A percentile compares a stretch with the other conserved stretches of the same genome.
phyloP scores from a whole-genome alignment of 2,113 vertebrate genomes.

The Ploceus nigricollis region DNA sequence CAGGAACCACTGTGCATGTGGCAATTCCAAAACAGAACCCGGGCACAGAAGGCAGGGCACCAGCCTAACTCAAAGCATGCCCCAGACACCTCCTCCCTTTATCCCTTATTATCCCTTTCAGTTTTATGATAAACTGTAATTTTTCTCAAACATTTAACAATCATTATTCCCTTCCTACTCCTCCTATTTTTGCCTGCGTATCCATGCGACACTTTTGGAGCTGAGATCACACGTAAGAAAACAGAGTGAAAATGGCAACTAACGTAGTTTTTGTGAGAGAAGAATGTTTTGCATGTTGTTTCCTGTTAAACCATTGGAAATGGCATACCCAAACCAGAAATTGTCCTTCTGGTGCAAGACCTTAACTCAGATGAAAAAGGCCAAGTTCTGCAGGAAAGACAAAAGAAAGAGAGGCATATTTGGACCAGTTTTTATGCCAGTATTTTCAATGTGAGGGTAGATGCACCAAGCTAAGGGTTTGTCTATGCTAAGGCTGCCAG shows the following conservation, averaged over 20 bases:
- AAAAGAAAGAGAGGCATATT: neutral
- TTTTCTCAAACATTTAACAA: neutral
- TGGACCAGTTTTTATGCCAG: neutral
- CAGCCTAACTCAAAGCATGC: neutral
- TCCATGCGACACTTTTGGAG: accelerated
- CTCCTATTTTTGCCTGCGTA: neutral
- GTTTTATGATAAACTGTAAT: neutral
- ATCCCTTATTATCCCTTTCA: neutral
- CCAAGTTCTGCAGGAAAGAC: neutral
- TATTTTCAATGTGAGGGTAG: neutral
- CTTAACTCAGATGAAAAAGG: neutral
- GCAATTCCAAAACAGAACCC: neutral
- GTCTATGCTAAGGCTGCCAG: neutral
- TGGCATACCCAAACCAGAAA: neutral
- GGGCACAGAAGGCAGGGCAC: neutral
- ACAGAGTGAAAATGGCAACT: neutral
- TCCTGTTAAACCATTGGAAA: neutral
- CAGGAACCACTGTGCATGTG: accelerated
- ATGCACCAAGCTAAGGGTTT: neutral
- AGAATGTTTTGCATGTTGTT: neutral
- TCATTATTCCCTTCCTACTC: neutral
- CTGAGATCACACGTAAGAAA: neutral
- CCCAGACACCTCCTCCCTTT: neutral
- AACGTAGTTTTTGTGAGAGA: neutral
- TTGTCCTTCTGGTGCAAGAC: neutral